Evolutionary conservation across 2,113 vertebrate species (phyloP).

Genomic region (Pao palembangensis): DNA sequence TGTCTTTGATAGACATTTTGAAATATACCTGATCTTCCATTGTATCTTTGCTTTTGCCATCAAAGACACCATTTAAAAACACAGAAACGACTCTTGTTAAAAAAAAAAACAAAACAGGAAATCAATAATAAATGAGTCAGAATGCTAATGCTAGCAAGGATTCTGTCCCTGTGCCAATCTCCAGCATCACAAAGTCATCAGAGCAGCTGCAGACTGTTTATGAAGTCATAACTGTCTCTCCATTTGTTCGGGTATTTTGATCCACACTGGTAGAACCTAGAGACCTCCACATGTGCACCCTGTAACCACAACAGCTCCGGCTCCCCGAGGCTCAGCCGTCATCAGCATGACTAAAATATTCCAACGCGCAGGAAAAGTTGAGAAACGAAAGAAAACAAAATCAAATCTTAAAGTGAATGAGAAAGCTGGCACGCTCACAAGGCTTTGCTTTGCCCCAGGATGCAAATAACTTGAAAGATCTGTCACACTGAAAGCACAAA

Average conservation of each 20-base stretch:
- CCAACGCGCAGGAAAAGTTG: constrained; percentile 19
- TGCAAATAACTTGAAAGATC: constrained; percentile 69
- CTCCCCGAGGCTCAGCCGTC: constrained; percentile 44
- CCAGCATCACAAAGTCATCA: no score
- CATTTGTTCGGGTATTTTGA: constrained; percentile 28
- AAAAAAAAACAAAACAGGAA: no score
- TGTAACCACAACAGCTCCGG: constrained; percentile 19
- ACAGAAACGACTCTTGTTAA: no score
- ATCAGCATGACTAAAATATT: constrained; percentile 52
- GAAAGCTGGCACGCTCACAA: constrained; percentile 38
- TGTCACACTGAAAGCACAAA: constrained; percentile 41
- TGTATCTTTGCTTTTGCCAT: no score
- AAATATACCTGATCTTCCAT: no score
- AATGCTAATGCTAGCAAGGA: no score
- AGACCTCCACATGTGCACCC: constrained; percentile 31
- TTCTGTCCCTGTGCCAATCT: no score
- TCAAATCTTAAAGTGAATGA: constrained; percentile 43
- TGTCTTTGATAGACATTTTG: no score
- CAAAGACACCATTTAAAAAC: no score
- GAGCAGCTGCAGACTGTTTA: no score
- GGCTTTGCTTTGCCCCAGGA: constrained; percentile 55
- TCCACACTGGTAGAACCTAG: constrained; percentile 19
- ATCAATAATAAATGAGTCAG: no score
- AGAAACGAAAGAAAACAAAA: constrained; percentile 46
- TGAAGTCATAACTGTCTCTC: background rate